Conservation (phyloP, 2,888 invertebrate species). For the Dolichopus griseipennis region DNA sequence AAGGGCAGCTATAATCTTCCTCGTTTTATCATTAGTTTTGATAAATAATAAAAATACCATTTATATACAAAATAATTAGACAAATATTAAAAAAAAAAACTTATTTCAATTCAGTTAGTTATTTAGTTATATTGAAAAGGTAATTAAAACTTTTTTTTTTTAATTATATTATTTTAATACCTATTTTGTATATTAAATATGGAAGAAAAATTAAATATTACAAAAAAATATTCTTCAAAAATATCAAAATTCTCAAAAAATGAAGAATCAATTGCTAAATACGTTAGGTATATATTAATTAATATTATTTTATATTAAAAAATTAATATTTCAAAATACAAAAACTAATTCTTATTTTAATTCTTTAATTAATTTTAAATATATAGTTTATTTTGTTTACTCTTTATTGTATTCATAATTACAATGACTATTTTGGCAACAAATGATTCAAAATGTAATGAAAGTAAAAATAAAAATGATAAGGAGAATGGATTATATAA, state of each 20-base stretch:
- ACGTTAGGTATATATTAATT: neutral
- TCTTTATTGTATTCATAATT: neutral
- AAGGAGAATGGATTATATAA: neutral
- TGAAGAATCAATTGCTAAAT: neutral
- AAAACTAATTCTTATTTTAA: neutral
- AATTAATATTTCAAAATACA: neutral
- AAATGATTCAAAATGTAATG: neutral
- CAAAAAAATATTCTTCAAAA: neutral
- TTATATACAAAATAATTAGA: too few species aligned
- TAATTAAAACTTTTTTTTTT: too few species aligned
- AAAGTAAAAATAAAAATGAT: neutral
- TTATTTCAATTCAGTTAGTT: too few species aligned
- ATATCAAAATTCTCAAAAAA: neutral
- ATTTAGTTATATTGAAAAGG: too few species aligned
- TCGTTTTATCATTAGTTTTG: too few species aligned
- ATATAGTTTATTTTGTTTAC: neutral
- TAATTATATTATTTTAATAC: too few species aligned
- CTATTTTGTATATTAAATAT: neutral
- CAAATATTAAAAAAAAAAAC: too few species aligned
- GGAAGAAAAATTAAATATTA: neutral
- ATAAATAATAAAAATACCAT: too few species aligned
- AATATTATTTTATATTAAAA: neutral
- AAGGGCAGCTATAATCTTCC: too few species aligned
- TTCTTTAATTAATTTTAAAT: neutral
- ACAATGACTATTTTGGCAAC: neutral